Conservation (phyloP, 2,113 vertebrate genomes). For the Peromyscus californicus region DNA sequence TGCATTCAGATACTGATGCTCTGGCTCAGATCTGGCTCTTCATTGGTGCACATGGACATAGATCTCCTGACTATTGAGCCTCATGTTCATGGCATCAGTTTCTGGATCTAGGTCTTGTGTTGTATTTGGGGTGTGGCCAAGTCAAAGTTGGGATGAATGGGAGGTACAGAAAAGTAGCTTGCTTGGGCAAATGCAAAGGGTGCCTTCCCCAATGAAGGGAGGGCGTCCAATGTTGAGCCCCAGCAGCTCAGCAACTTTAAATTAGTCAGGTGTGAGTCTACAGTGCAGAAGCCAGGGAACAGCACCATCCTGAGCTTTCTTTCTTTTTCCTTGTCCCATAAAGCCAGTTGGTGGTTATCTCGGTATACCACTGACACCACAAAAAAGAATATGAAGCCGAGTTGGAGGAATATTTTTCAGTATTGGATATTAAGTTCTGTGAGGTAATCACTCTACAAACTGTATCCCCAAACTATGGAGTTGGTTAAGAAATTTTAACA, state of each 20-base stretch:
- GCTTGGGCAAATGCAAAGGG: not conserved
- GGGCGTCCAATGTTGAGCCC: not conserved
- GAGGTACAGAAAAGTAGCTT: not conserved
- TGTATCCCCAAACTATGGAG: not conserved
- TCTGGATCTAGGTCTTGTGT: not conserved
- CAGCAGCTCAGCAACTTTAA: not conserved
- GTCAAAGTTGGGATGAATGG: not conserved
- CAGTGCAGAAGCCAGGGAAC: not conserved
- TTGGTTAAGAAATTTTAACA: not conserved
- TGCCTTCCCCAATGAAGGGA: not conserved
- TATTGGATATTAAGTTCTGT: not conserved
- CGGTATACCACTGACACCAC: not conserved
- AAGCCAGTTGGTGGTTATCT: not conserved
- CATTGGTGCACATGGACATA: not conserved
- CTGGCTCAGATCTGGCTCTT: not conserved
- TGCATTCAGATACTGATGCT: not conserved
- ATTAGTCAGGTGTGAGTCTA: not conserved
- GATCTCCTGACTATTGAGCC: not conserved
- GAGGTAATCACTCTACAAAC: not conserved
- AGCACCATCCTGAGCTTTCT: not conserved
- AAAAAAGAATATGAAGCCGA: not conserved
- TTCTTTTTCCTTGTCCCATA: not conserved
- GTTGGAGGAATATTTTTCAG: not conserved
- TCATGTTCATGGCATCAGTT: not conserved
- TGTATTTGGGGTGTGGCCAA: not conserved